Percentiles rank a stretch among this genome's conserved stretches.
These are phyloP conservation scores for Morpho helenor DNA, from an alignment of 2,888 invertebrate genomes.

Conservation along the genomic window DNA sequence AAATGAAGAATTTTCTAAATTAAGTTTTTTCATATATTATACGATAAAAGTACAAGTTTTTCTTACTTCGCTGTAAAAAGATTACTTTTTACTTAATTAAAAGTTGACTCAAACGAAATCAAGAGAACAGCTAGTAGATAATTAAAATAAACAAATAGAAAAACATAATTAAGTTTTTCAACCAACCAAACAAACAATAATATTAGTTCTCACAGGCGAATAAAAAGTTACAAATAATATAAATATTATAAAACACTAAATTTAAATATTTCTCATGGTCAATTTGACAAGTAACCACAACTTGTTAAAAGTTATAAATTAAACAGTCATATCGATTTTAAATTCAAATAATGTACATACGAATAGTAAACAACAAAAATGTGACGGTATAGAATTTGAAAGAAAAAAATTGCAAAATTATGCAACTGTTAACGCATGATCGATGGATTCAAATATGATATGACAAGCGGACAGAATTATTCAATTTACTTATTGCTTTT, in stretches of 20 bases:
- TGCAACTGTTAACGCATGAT: slow-evolving; percentile 3
- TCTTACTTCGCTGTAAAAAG: no score
- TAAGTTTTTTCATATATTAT: no score
- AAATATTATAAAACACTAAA: slow-evolving; percentile 17
- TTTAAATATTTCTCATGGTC: slow-evolving; percentile 65
- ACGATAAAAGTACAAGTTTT: no score
- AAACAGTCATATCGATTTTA: slow-evolving; percentile 46
- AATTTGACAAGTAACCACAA: slow-evolving; percentile 63
- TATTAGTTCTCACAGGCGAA: no score
- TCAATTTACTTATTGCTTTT: no score
- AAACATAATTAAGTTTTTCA: no score
- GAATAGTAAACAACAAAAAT: neutral
- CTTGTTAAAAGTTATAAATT: slow-evolving; percentile 29
- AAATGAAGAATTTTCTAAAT: no score
- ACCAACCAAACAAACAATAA: no score
- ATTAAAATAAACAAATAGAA: no score
- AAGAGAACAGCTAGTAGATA: no score
- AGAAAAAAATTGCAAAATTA: slow-evolving; percentile 4
- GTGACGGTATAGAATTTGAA: neutral
- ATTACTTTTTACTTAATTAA: no score
- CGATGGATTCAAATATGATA: slow-evolving; percentile 17
- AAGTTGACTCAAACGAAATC: no score
- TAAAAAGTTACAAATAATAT: slow-evolving; percentile 29
- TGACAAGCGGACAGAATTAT: neutral
- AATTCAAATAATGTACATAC: slow-evolving; percentile 48